Percentiles rank a stretch among this genome's conserved stretches.
These are phyloP conservation scores for Phalacrocorax pelagicus DNA, from an alignment of 2,113 vertebrate species.

Conservation along the genomic window DNA sequence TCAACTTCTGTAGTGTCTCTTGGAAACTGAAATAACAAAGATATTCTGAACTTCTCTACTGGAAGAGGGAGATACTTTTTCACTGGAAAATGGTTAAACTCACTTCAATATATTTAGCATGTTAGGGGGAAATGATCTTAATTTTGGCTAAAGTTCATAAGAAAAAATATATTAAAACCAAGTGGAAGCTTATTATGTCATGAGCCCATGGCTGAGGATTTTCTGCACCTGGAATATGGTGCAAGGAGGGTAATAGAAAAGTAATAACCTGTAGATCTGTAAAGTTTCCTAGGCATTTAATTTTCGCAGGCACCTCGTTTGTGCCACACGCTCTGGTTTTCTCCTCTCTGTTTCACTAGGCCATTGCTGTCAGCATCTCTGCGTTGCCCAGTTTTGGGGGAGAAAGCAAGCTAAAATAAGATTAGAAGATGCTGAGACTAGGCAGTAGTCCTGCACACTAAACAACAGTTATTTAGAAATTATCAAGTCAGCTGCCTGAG, in stretches of 20 bases:
- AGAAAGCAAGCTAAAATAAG: background rate
- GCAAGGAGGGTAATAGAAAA: background rate
- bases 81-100: background rate
- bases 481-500: background rate
- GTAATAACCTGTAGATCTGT: background rate
- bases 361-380: background rate
- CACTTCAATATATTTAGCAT: background rate
- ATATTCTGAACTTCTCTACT: background rate
- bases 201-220: background rate
- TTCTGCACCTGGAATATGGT: background rate
- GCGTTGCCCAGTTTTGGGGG: background rate
- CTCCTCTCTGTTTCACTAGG: background rate
- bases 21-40: background rate
- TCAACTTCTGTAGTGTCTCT: background rate
- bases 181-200: background rate
- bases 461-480: background rate
- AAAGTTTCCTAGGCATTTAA: background rate
- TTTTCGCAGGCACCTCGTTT: background rate
- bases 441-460: background rate
- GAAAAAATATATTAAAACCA: background rate
- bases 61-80: background rate
- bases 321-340: background rate
- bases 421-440: background rate
- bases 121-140: background rate
- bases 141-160: background rate